Evolutionary conservation across 2,888 invertebrate genomes (phyloP).

Genomic region (Tridacna crocea): DNA sequence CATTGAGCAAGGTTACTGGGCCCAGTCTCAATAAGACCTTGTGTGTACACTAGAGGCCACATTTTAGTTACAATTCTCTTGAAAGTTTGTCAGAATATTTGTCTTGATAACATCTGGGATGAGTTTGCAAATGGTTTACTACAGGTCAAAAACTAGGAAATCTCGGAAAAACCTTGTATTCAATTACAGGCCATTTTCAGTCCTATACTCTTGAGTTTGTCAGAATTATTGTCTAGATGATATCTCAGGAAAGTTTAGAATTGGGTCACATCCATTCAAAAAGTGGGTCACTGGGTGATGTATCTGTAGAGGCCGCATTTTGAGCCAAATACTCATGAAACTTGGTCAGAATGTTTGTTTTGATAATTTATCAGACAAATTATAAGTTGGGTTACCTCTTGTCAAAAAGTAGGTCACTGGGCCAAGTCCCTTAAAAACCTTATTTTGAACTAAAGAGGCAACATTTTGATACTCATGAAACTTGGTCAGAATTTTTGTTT

Average conservation of each 20-base stretch:
- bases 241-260: background rate
- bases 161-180: background rate
- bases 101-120: background rate
- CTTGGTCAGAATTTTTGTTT: too few relatives aligned
- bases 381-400: too few relatives aligned
- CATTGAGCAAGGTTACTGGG: background rate
- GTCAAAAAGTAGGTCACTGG: too few relatives aligned
- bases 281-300: background rate
- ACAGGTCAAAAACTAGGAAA: background rate
- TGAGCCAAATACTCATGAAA: background rate
- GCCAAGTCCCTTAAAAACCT: too few relatives aligned
- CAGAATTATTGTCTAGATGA: background rate
- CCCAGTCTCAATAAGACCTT: background rate
- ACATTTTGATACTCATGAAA: too few relatives aligned
- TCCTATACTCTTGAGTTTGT: background rate
- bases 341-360: too few relatives aligned
- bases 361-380: too few relatives aligned
- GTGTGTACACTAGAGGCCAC: background rate
- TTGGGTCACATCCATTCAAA: background rate
- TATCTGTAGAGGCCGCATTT: too few relatives aligned
- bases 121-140: background rate
- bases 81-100: background rate
- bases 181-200: background rate
- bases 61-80: background rate
- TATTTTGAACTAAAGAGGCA: too few relatives aligned